phyloP scores from a whole-genome alignment of 30 jellyfish, hydroid and myxozoan genomes.

The Hydractinia echinata region DNA sequence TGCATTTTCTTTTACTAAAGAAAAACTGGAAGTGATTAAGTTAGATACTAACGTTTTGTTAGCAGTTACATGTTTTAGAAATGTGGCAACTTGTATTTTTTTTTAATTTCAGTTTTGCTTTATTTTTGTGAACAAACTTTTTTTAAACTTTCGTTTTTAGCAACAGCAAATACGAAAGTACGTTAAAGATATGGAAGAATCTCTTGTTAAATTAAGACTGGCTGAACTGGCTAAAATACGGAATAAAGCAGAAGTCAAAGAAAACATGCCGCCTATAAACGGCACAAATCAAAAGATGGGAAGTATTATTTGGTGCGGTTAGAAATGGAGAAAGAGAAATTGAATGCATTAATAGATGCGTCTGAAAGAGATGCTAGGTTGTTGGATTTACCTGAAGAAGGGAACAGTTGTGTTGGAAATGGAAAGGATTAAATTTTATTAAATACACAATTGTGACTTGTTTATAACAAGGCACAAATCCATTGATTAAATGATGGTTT shows the following conservation, averaged over 20 bases:
- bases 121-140: neutral
- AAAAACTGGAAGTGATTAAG: too few relatives aligned
- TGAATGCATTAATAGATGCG: slow-evolving; percentile 50
- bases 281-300: slow-evolving; percentile 60
- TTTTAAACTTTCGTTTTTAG: neutral
- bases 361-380: slow-evolving; percentile 72
- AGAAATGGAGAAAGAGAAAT: slow-evolving; percentile 45
- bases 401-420: too few relatives aligned
- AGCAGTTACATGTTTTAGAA: too few relatives aligned
- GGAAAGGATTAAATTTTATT: too few relatives aligned
- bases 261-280: neutral
- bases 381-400: slow-evolving; percentile 57
- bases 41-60: too few relatives aligned
- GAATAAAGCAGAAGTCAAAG: slow-evolving; percentile 10
- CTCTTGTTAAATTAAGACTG: slow-evolving; percentile 13
- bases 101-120: too few relatives aligned
- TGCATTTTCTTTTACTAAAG: too few relatives aligned
- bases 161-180: slow-evolving; percentile 14
- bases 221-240: slow-evolving; percentile 8
- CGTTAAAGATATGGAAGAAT: slow-evolving; percentile 5
- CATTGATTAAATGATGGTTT: too few relatives aligned
- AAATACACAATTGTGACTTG: too few relatives aligned
- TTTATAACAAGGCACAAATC: too few relatives aligned
- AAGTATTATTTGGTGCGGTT: slow-evolving; percentile 59
- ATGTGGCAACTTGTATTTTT: too few relatives aligned